Evolutionary conservation across 2,113 vertebrate genomes (phyloP).

Genomic region (Actenoides hombroni): DNA sequence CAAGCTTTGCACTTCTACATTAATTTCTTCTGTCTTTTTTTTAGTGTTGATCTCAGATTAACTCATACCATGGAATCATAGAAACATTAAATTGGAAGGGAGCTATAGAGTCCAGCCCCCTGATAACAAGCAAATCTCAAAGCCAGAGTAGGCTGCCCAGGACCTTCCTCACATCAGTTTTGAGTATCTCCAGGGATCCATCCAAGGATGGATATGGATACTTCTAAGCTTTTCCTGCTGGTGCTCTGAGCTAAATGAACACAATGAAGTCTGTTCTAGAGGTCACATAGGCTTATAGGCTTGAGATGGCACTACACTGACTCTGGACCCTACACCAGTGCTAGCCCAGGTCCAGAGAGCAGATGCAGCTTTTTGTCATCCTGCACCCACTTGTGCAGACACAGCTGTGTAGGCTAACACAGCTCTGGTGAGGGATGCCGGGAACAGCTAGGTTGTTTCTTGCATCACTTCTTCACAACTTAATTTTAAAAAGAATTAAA

Average conservation of each 20-base stretch:
- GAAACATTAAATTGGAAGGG: not conserved
- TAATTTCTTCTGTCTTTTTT: not conserved
- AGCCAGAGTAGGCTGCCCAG: not conserved
- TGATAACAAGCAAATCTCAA: not conserved
- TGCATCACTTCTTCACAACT: not conserved
- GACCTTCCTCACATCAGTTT: not conserved
- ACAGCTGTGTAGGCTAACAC: not conserved
- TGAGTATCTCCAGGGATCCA: not conserved
- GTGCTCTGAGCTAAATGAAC: not conserved
- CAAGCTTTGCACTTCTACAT: not conserved
- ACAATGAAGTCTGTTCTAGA: not conserved
- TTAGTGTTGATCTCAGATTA: not conserved
- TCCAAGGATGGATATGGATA: not conserved
- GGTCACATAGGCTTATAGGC: not conserved
- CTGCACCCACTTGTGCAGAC: not conserved
- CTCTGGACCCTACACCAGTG: not conserved
- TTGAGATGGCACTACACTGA: not conserved
- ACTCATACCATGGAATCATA: not conserved
- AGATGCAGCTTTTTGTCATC: not conserved
- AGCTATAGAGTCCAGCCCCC: not conserved
- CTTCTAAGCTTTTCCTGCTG: not conserved
- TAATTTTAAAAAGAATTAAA: not conserved
- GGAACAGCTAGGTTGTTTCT: not conserved
- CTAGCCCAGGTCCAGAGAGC: not conserved
- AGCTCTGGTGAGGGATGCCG: not conserved